These are phyloP conservation scores for Amphimallon solstitiale DNA, from an alignment of 2,888 invertebrate species.

Conservation along the genomic window DNA sequence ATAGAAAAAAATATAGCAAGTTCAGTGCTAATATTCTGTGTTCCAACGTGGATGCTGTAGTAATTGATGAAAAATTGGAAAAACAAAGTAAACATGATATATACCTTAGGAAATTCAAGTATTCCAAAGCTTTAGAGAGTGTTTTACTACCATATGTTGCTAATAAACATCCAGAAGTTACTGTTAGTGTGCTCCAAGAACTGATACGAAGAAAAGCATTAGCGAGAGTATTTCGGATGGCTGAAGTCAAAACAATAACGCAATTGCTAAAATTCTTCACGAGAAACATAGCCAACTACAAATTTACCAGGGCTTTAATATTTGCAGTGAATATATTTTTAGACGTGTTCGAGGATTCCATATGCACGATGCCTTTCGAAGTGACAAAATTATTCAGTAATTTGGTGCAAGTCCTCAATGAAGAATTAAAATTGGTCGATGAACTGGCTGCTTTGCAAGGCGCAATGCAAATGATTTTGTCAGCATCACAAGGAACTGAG, in stretches of 20 bases:
- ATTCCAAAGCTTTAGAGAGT: slow-evolving; percentile 79
- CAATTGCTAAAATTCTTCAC: slow-evolving; percentile 81
- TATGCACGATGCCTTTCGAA: slow-evolving; percentile 72
- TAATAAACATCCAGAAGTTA: slow-evolving; percentile 77
- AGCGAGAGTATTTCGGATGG: slow-evolving; percentile 77
- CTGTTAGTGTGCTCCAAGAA: slow-evolving; percentile 86
- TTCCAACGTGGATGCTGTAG: slow-evolving; percentile 65
- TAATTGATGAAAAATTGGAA: slow-evolving; percentile 61
- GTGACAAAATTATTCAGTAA: slow-evolving; percentile 71
- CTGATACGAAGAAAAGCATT: slow-evolving; percentile 85
- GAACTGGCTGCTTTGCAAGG: slow-evolving; percentile 76
- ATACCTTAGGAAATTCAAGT: slow-evolving; percentile 82
- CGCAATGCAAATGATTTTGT: slow-evolving; percentile 33
- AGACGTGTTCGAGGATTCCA: slow-evolving; percentile 76
- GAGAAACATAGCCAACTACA: slow-evolving; percentile 72
- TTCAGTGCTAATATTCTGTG: slow-evolving; percentile 56
- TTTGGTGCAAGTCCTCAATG: slow-evolving; percentile 70
- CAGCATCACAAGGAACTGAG: slow-evolving; percentile 26
- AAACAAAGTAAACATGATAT: slow-evolving; percentile 73
- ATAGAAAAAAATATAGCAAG: slow-evolving; percentile 67
- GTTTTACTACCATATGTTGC: slow-evolving; percentile 72
- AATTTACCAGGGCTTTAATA: slow-evolving; percentile 78
- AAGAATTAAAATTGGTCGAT: slow-evolving; percentile 75
- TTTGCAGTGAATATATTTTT: slow-evolving; percentile 80
- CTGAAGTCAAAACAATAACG: slow-evolving; percentile 73